Percentiles rank a stretch among this genome's conserved stretches.
phyloP scores from a whole-genome alignment of 2,888 invertebrate genomes.

The Brachypalpus laphriformis region DNA sequence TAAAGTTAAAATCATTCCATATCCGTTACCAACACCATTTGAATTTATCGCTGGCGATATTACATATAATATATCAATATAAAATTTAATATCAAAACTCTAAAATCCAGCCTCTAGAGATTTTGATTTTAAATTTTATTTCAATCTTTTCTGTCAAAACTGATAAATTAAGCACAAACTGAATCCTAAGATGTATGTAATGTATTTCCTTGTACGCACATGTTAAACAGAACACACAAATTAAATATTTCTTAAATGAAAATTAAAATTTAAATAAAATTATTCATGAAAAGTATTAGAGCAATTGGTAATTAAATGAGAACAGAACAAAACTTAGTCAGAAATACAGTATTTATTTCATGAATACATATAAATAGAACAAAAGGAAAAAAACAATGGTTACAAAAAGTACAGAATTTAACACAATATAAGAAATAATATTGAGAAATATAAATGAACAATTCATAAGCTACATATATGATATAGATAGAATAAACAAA shows the following conservation, averaged over 20 bases:
- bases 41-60: not conserved
- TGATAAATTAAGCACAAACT: not conserved
- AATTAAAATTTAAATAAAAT: not conserved
- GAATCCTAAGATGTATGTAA: not conserved
- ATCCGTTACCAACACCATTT: not conserved
- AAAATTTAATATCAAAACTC: slow-evolving; percentile 26
- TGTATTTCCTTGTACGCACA: slow-evolving; percentile 11
- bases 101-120: slow-evolving; percentile 41
- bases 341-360: slow-evolving; percentile 22
- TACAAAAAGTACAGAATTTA: slow-evolving; percentile 3
- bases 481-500: slow-evolving; percentile 49
- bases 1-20: not conserved
- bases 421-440: not conserved
- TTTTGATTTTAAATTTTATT: slow-evolving; percentile 5
- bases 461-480: no score
- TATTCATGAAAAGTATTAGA: not conserved
- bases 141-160: not conserved
- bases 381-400: not conserved
- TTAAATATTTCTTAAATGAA: not conserved
- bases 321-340: slow-evolving; percentile 2
- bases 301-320: slow-evolving; percentile 16
- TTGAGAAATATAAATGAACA: not conserved
- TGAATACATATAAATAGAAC: no score
- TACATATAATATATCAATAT: not conserved
- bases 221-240: slow-evolving; percentile 38